Evolutionary conservation across 2,113 vertebrate species (phyloP), one percentile per base, ranked within the genome.

Genomic region (Callithrix jacchus): DNA sequence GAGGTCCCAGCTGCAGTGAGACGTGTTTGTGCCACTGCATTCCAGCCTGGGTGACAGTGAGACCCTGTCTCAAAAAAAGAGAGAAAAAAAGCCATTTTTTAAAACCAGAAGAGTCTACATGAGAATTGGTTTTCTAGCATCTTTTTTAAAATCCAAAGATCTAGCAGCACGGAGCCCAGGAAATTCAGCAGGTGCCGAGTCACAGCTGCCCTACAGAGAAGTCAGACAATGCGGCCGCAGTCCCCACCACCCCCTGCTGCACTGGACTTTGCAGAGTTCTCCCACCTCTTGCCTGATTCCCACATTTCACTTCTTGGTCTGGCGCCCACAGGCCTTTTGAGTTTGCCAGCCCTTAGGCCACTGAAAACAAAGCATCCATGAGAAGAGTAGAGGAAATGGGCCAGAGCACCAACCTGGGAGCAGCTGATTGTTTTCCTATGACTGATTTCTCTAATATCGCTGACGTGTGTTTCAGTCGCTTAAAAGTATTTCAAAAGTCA

Each of bases 191-290:
- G 21, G 30, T 4, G 1, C 27, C 42, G 0, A 30, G 58, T 10
- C 56, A 42, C 23, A 18, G 27, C 27, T 1, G 18, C 9, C 30
- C 47, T 18, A 0, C 3, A 45, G 37, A n/a, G n/a, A 20, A 17
- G 32, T 2, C n/a, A 23, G n/a, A 6, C 52, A 3, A 6, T 0
- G n/a, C 1, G 6, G n/a, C 47, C 37, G 0, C 0, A 0, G 52
- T 10, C 32, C 64, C 47, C 23, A 0, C 10, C n/a, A 2, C 11
- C 30, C 47, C 74, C 30, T 0, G 25, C 25, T 17, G 73, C 73
- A 25, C 40, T 8, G 73, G 13, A 12, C 7, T 45, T 3, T 45
- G 21, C 42, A 8, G 25, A 3, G 3, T 30, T 27, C 71, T 11
- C 45, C 13, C 13, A 5, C 8, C 0, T n/a, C 7, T 16, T 1